Evolutionary conservation across 2,113 vertebrate genomes (phyloP).

Genomic region (Hiodon tergisus): DNA sequence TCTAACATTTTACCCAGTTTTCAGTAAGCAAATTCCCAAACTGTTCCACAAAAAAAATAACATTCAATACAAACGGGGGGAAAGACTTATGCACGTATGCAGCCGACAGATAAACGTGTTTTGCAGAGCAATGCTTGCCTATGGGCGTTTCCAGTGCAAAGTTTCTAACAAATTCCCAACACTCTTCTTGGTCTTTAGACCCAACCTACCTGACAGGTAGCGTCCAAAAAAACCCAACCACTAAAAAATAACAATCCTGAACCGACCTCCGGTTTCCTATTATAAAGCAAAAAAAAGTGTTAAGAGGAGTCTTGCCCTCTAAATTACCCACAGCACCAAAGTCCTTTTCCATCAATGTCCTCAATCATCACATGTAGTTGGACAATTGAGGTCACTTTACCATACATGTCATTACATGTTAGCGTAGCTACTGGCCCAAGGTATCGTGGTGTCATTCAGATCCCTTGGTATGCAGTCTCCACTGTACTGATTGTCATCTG

Average conservation of each 20-base stretch:
- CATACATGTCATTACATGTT: not conserved
- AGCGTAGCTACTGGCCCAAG: not conserved
- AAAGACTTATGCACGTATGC: too few relatives aligned
- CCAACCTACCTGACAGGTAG: not conserved
- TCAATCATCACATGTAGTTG: not conserved
- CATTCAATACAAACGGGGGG: too few relatives aligned
- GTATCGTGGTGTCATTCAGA: not conserved
- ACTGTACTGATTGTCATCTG: too few relatives aligned
- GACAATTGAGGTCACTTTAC: not conserved
- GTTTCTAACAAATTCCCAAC: not conserved
- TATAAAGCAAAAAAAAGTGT: not conserved
- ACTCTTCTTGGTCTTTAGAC: not conserved
- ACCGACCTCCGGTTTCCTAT: not conserved
- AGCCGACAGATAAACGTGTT: too few relatives aligned
- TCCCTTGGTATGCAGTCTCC: not conserved
- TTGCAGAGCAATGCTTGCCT: too few relatives aligned
- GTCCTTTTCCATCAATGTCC: not conserved
- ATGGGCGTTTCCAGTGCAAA: not conserved
- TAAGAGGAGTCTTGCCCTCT: not conserved
- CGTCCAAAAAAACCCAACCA: not conserved
- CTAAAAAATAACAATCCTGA: not conserved
- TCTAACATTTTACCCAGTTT: too few relatives aligned
- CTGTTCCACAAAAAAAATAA: too few relatives aligned
- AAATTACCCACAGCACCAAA: slow-evolving; percentile 2
- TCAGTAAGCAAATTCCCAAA: too few relatives aligned